Conservation (phyloP, 2,888 invertebrate species). For the Argyresthia goedartella region DNA sequence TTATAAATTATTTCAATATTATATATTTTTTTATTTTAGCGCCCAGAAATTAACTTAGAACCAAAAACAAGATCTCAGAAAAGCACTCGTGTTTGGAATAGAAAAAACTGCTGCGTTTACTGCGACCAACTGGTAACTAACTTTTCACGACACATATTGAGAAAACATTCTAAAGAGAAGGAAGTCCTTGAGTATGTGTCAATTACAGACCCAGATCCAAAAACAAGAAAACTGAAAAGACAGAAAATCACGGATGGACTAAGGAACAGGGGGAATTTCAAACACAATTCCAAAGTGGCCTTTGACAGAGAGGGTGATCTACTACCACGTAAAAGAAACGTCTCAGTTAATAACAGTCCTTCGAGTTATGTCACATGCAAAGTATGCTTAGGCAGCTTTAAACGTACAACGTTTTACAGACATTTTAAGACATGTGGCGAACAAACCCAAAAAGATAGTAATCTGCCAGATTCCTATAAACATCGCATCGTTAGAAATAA, state of each 20-base stretch:
- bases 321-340: constrained; percentile 4
- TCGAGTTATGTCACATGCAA: constrained; percentile 5
- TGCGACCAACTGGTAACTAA: no score
- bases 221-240: constrained; percentile 5
- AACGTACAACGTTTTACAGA: constrained; percentile 9
- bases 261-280: constrained; percentile 9
- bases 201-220: no score
- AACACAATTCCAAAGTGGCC: constrained; percentile 8
- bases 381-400: constrained; percentile 10
- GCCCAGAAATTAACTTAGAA: no score
- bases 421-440: constrained; percentile 9
- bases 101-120: no score
- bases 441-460: neutral
- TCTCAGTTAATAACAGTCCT: neutral
- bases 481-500: neutral
- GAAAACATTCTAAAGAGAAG: no score
- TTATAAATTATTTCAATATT: no score
- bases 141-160: no score
- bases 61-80: no score
- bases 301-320: constrained; percentile 3
- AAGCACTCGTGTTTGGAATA: no score
- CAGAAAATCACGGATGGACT: constrained; percentile 7
- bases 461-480: neutral
- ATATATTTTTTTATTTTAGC: no score
- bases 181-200: no score